Base-by-base conservation (phyloP, 2,888 invertebrate species). In the Blera fallax region DNA sequence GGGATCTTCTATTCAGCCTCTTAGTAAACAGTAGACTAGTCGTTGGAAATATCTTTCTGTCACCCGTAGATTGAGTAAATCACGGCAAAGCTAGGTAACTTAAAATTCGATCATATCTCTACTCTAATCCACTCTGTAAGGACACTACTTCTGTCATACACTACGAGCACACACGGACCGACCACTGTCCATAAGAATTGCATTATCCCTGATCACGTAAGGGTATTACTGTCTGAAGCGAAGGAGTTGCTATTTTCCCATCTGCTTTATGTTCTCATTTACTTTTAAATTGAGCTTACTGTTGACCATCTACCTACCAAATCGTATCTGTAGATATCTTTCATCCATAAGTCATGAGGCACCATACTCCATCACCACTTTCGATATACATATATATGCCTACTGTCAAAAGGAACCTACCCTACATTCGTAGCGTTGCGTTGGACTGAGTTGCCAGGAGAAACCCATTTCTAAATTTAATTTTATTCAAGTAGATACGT, bases 281-380 rank as follows among this genome's bases (percentile, higher is more conserved):
- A 24, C 11, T 27, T 52, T 11, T 14, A n/a, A 52, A 27, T 27
- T n/a, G 2, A 52, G n/a, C 11, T n/a, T 7, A 7, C 18, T 14
- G 50, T 14, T 52, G 52, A 14, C 14, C n/a, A n/a, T n/a, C n/a
- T 10, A 7, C 21, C 11, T 52, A n/a, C 52, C 27, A 34, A 29
- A 56, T 16, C 16, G 21, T 64, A 29, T 45, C 14, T 62, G 27
- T 29, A 24, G 32, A 48, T 64, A 34, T 50, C 64, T 50, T 48
- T 65, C 64, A 65, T 65, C 34, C 48, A 65, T 65, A 50, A 65
- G 50, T 65, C 64, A 48, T 48, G 48, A 50, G 32, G 34, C 48
- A 34, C 3, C 24, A 4, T 24, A 24, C 24, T 24, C 34, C 48
- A 21, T 4, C 11, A 5, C 18, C 16, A n/a, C 18, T 11, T 18